Conservation (phyloP, 2,797 vertebrate genomes). For the Antrozous pallidus region DNA sequence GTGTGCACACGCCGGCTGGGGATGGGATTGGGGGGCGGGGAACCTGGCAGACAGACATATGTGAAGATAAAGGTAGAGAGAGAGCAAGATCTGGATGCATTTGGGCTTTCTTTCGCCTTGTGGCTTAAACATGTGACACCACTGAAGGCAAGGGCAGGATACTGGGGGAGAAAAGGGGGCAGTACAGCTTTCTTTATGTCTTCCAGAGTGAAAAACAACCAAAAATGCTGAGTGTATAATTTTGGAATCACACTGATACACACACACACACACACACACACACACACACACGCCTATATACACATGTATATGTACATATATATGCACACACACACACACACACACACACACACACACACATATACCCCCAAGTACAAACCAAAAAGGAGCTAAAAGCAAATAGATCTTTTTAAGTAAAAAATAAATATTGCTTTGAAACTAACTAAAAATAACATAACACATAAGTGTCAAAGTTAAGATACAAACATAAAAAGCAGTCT, state of each 20-base stretch:
- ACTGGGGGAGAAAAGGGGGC: accelerated
- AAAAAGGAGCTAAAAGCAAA: conserved; percentile 40
- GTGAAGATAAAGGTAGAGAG: no score
- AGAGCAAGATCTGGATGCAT: not conserved
- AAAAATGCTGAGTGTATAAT: not conserved
- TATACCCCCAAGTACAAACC: not conserved
- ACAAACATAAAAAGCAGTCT: not conserved
- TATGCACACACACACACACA: no score
- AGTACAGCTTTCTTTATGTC: not conserved
- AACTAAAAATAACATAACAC: not conserved
- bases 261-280: no score
- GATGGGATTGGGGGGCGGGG: no score
- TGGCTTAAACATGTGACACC: not conserved
- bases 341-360: no score
- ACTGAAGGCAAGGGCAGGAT: not conserved
- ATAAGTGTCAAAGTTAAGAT: not conserved
- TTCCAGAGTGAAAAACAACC: conserved; percentile 8
- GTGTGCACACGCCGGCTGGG: no score
- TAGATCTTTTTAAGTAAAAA: not conserved
- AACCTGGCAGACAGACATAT: not conserved
- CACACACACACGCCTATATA: no score
- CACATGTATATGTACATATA: not conserved
- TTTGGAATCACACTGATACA: not conserved
- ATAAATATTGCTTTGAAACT: not conserved
- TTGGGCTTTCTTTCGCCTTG: not conserved